Base-by-base conservation (phyloP, 2,113 vertebrate genomes). In the Nothocercus nigrocapillus region DNA sequence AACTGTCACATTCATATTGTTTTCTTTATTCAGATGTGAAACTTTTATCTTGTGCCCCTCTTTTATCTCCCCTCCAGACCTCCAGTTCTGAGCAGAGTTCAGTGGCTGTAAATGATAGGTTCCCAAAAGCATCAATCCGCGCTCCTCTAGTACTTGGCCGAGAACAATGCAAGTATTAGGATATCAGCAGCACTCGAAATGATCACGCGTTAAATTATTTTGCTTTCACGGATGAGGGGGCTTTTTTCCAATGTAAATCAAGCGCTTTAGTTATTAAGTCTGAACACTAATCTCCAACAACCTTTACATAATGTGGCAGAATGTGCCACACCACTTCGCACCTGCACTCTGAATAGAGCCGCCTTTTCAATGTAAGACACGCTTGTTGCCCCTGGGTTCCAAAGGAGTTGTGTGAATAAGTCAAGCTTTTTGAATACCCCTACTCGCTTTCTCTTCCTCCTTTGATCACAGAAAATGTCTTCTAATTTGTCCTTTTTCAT, bases 331-430 rank as follows among this genome's bases (percentile, higher is more conserved):
- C 98, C 98, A 98, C 98, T 98, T 99, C 98, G 99, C 99, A 99
- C 99, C 99, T 99, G 99, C 99, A 98, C 97, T 97, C 98, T 99
- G 99, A 99, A 99, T 99, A 98, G 99, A 98, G 98, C 97, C 98
- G 96, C 98, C 98, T 98, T 99, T 99, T 99, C 98, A 99, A 98
- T 97, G 98, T 97, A 98, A 98, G 98, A 99, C 98, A 99, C 99
- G 98, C 99, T 99, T 99, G 99, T 99, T 99, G 99, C 98, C 98
- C 98, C 98, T 98, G 98, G 97, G 97, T 98, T 98, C 99, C 98
- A 98, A 98, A 99, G 98, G 98, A 99, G 98, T 98, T 99, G 98
- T 98, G 97, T 98, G 98, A 99, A 98, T 98, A 98, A 99, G 98
- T 98, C 98, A 98, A 98, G 98, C 98, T 98, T 98, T 97, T 98